Percentiles rank a stretch among this genome's conserved stretches.
These are phyloP conservation scores for Hydrolagus affinis DNA, from an alignment of 2,113 vertebrate genomes.

Conservation along the genomic window DNA sequence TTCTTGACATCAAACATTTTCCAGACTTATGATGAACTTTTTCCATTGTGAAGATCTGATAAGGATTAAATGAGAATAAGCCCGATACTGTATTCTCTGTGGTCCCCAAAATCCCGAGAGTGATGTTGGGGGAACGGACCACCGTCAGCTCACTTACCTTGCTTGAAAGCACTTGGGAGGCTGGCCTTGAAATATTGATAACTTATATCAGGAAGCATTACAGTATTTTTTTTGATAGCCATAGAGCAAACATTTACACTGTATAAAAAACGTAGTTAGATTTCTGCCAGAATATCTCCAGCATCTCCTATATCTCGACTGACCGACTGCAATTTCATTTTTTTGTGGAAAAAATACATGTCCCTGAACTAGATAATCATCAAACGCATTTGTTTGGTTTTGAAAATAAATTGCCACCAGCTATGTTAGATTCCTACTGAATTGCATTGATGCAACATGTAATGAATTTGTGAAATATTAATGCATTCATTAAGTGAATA, in stretches of 20 bases:
- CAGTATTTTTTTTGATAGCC: not conserved
- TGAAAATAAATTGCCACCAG: not conserved
- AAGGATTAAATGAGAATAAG: not conserved
- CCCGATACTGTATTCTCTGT: not conserved
- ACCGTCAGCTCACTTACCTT: too few relatives aligned
- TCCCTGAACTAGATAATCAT: not conserved
- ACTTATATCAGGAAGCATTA: not conserved
- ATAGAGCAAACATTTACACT: not conserved
- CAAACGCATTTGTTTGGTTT: not conserved
- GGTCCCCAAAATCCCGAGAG: not conserved
- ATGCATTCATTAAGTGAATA: too few relatives aligned
- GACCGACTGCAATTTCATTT: not conserved
- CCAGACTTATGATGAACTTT: slow-evolving; percentile 10
- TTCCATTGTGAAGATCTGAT: slow-evolving; percentile 14
- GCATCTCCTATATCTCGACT: not conserved
- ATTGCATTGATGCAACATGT: not conserved
- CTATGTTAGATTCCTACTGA: not conserved
- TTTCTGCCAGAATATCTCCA: not conserved
- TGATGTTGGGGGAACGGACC: not conserved
- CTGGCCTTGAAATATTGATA: too few relatives aligned
- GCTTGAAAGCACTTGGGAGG: too few relatives aligned
- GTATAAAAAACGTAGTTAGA: not conserved
- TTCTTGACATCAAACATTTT: slow-evolving; percentile 16
- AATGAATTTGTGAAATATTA: not conserved
- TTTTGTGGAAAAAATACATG: not conserved